A percentile compares a stretch with the other conserved stretches of the same genome.
Conservation (phyloP, 1,140 invertebrate species). For the Drosophila micromelanica region DNA sequence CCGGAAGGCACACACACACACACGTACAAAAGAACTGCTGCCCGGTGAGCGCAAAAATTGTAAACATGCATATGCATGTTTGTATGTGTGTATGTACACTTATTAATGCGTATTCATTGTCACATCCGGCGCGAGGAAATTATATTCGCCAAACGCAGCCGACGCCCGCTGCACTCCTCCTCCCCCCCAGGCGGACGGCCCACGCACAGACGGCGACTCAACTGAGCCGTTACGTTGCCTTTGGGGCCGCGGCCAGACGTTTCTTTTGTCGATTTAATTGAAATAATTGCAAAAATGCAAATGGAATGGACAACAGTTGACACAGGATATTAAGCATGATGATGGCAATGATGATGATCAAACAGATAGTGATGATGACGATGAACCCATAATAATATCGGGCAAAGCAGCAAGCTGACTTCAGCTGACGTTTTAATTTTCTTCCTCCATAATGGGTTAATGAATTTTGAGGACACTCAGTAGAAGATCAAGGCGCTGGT, state of each 20-base stretch:
- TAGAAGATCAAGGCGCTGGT: not conserved
- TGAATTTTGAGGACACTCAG: not conserved
- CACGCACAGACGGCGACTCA: conserved; percentile 1
- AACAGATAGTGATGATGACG: conserved; percentile 11
- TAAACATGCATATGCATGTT: conserved; percentile 43
- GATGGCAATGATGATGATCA: conserved; percentile 17
- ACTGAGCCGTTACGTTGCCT: conserved; percentile 34
- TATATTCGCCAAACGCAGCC: conserved; percentile 65
- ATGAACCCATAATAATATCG: not conserved
- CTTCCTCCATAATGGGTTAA: not conserved
- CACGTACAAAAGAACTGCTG: conserved; percentile 19
- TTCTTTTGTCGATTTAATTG: conserved; percentile 80
- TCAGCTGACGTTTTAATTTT: not conserved
- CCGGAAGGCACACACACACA: conserved; percentile 64
- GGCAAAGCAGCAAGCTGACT: not conserved
- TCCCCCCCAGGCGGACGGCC: not conserved
- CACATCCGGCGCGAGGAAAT: conserved; percentile 78
- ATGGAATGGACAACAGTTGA: conserved; percentile 78
- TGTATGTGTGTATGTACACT: conserved; percentile 40
- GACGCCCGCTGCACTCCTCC: not conserved
- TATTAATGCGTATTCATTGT: conserved; percentile 83
- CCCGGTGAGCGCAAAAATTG: conserved; percentile 55
- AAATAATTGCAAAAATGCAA: conserved; percentile 83
- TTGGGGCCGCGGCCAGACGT: conserved; percentile 52
- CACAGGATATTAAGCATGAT: conserved; percentile 59